phyloP scores from a whole-genome alignment of 2,113 vertebrate species.

The Garra rufa region DNA sequence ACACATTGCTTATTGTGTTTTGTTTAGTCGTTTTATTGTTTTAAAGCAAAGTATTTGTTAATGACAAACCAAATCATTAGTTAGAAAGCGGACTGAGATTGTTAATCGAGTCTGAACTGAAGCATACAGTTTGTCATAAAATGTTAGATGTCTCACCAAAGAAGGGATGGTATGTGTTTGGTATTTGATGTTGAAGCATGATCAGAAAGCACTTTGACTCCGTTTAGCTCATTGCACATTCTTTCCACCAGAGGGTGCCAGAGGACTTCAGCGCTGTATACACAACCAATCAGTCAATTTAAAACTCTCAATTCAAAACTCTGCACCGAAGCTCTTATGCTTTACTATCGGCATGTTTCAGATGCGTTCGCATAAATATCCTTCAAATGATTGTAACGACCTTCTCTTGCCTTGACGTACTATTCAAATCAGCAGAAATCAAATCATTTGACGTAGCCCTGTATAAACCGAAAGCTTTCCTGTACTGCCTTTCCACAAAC shows the following conservation, averaged over 20 bases:
- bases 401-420: slow-evolving; percentile 36
- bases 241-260: slow-evolving; percentile 70
- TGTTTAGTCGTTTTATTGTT: neutral
- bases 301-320: slow-evolving; percentile 49
- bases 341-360: slow-evolving; percentile 42
- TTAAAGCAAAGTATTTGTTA: slow-evolving; percentile 4
- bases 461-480: slow-evolving; percentile 43
- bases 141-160: slow-evolving; percentile 8
- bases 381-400: slow-evolving; percentile 51
- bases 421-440: slow-evolving; percentile 25
- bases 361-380: slow-evolving; percentile 15
- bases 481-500: slow-evolving; percentile 59
- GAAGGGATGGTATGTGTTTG: slow-evolving; percentile 32
- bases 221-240: slow-evolving; percentile 44
- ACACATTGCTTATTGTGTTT: neutral
- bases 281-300: neutral
- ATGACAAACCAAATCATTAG: neutral
- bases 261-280: slow-evolving; percentile 56
- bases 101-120: slow-evolving; percentile 3
- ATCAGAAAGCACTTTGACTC: slow-evolving; percentile 27
- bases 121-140: neutral
- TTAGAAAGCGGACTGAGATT: neutral
- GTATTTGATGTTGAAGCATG: slow-evolving; percentile 20
- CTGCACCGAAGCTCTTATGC: slow-evolving; percentile 66
- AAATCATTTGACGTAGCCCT: slow-evolving; percentile 40